Base-by-base conservation (phyloP, 2,113 vertebrate species). In the Labeo catla region DNA sequence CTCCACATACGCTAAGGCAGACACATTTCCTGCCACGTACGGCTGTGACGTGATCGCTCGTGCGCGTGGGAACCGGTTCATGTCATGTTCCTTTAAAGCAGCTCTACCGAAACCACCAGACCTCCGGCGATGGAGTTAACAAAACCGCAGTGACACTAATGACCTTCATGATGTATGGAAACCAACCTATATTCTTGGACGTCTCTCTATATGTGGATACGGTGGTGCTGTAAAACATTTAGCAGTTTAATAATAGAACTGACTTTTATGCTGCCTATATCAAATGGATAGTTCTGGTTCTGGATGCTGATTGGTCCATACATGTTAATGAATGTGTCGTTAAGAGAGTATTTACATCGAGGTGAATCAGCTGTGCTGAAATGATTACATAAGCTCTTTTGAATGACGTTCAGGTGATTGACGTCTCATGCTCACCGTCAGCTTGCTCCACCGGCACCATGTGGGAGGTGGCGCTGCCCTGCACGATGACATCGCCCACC, bases 401-500 rank as follows among this genome's bases (percentile, higher is more conserved):
- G 16, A 39, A 78, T 43, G 54, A 0, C 10, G 52, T 76, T 52
- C 8, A 1, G 7, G 34, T 59, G 34, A 43, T 12, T 39, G 8
- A 2, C 6, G 9, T 59, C 7, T 77, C 15, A 0, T 86, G 94
- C 96, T 96, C 87, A 99, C 98, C 91, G 63, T 99, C 97, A 0
- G 97, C 96, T 0, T 97, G 95, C 87, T 99, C 97, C 21, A 96
- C 95, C 0, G 95, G 96, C 82, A 97, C 96, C 94, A 95, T 93
- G 72, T 98, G 97, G 65, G 96, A 96, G 84, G 97, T 97, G 16
- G 96, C 94, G 0, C 96, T 97, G 21, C 97, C 97, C 34, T 99
- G 96, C 70, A 96, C 63, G 10, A 99, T 96, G 88, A 96, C 95
- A 91, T 99, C 97, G 0, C 97, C 95, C 89, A 98, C 92, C 88